A percentile compares a stretch with the other conserved stretches of the same genome.
phyloP scores from a whole-genome alignment of 2,888 invertebrate species.

The Spatulosminthurus flaviceps region DNA sequence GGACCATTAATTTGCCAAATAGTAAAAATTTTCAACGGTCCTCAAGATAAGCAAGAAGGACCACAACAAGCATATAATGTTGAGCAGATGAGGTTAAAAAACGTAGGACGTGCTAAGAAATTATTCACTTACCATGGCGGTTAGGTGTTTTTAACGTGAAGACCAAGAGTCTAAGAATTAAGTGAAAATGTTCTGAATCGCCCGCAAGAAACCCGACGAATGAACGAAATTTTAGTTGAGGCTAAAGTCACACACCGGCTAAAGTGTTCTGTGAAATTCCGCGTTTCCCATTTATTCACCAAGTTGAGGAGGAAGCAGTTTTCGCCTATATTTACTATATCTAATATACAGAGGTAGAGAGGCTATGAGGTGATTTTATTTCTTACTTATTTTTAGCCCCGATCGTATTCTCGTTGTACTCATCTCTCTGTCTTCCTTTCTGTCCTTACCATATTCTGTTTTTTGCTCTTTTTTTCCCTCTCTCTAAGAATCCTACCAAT shows the following conservation, averaged over 20 bases:
- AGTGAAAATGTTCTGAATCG: slow-evolving; percentile 5
- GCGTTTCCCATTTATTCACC: slow-evolving; percentile 1
- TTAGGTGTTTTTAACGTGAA: not conserved
- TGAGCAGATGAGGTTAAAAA: too few relatives aligned
- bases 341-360: too few relatives aligned
- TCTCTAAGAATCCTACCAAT: too few relatives aligned
- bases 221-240: not conserved
- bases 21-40: not conserved
- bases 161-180: not conserved
- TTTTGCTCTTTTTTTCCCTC: not conserved
- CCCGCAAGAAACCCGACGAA: slow-evolving; percentile 21
- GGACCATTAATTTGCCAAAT: not conserved
- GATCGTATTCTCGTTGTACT: not conserved
- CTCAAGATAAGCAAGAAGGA: not conserved
- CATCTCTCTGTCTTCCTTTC: not conserved
- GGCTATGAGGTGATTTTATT: not conserved
- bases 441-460: not conserved
- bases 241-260: not conserved
- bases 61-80: not conserved
- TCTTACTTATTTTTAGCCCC: not conserved
- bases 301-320: not conserved
- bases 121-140: slow-evolving; percentile 2
- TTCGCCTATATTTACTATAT: not conserved
- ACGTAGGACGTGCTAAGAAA: too few relatives aligned
- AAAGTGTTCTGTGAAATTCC: slow-evolving; percentile 2